Conservation (phyloP, 2,888 invertebrate species). For the Resseliella maxima region DNA sequence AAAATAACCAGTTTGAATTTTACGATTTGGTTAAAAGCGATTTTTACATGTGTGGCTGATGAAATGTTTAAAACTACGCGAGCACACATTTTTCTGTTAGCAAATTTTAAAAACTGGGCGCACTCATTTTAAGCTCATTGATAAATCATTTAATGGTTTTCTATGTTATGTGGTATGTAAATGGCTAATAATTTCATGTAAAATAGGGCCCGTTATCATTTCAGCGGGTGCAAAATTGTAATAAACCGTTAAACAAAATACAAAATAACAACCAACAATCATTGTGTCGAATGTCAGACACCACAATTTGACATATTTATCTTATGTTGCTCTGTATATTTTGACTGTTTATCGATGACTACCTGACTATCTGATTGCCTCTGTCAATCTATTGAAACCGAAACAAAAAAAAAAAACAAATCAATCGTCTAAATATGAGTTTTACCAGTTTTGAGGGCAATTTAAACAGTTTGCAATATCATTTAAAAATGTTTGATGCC, state of each 20-base stretch:
- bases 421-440: background rate
- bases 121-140: background rate
- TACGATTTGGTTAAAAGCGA: too few relatives aligned
- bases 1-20: too few relatives aligned
- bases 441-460: background rate
- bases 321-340: background rate
- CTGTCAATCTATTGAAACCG: too few relatives aligned
- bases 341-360: background rate
- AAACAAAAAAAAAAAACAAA: background rate
- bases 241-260: constrained; percentile 18
- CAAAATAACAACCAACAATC: background rate
- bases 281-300: background rate
- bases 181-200: background rate
- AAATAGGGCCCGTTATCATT: constrained; percentile 10
- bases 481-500: background rate
- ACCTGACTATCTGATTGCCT: too few relatives aligned
- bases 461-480: background rate
- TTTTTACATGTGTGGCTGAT: background rate
- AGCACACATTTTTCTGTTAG: background rate
- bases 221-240: constrained; percentile 1
- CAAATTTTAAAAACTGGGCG: background rate
- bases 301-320: background rate
- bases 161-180: constrained; percentile 15
- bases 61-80: background rate
- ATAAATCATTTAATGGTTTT: background rate